A percentile compares a stretch with the other conserved stretches of the same genome.
These are phyloP conservation scores for Parazoanthus atlanticus DNA, from an alignment of 92 coral and sea anemone species.

Conservation along the genomic window DNA sequence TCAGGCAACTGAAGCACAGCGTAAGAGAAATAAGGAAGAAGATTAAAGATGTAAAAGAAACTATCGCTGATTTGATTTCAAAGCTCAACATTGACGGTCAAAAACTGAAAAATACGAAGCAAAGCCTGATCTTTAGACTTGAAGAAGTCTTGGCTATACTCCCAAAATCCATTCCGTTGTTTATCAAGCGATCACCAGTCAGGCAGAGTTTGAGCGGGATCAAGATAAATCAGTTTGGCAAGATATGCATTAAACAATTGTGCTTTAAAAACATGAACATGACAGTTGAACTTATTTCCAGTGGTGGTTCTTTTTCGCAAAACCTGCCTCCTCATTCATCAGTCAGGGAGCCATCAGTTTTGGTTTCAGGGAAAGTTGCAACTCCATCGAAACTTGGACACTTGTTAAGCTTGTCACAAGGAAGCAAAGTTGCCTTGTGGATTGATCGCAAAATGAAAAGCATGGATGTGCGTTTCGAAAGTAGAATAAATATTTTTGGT, in stretches of 20 bases:
- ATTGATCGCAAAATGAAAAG: neutral
- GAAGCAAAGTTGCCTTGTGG: neutral
- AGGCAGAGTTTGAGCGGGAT: conserved; percentile 21
- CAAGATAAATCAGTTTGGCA: neutral
- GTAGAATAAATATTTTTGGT: neutral
- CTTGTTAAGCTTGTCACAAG: neutral
- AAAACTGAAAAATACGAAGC: neutral
- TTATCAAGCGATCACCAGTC: conserved; percentile 1
- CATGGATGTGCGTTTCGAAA: neutral
- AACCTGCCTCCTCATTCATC: neutral
- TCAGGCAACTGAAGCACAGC: neutral
- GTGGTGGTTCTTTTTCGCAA: neutral
- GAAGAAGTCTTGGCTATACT: neutral
- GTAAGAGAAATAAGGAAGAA: neutral
- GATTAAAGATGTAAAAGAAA: neutral
- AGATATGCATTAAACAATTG: conserved; percentile 27
- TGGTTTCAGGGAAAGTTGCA: neutral
- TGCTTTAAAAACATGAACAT: conserved; percentile 40
- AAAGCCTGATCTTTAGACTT: conserved; percentile 2
- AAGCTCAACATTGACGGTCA: neutral
- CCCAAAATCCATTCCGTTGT: neutral
- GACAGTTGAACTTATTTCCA: conserved; percentile 23
- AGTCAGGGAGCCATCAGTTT: neutral
- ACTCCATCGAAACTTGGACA: neutral
- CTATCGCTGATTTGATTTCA: neutral